Conservation (phyloP, 2,797 vertebrate genomes). For the Uromys caudimaculatus region DNA sequence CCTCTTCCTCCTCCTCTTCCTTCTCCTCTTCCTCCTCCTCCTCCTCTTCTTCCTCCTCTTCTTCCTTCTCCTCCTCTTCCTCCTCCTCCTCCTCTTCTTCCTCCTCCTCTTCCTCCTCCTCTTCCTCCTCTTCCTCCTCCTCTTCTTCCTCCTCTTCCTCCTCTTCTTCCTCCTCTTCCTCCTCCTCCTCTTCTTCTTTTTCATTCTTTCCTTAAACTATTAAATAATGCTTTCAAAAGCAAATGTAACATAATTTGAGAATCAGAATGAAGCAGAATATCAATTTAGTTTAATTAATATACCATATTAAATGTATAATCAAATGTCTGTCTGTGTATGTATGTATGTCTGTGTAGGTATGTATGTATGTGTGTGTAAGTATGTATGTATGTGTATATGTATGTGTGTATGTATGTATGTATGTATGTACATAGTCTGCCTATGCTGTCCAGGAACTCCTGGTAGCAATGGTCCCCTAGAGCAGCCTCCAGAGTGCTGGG, state of each 20-base stretch:
- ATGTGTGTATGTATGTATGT: not conserved
- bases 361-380: not conserved
- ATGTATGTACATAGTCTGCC: not conserved
- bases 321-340: not conserved
- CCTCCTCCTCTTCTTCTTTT: not conserved
- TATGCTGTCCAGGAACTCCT: not conserved
- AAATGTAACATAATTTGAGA: conserved; percentile 13
- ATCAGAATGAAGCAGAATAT: not conserved
- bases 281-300: conserved; percentile 3
- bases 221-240: not conserved
- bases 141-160: no score
- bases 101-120: not conserved
- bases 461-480: not conserved
- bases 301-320: not conserved
- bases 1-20: no score
- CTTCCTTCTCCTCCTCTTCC: not conserved
- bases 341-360: not conserved
- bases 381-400: not conserved
- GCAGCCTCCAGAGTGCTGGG: not conserved
- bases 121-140: not conserved
- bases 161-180: no score
- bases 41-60: accelerated
- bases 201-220: not conserved
- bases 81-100: no score
- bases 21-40: not conserved